A percentile compares a stretch with the other conserved stretches of the same genome.
phyloP scores from a whole-genome alignment of 2,113 vertebrate species.

The Trematocara macrostoma region DNA sequence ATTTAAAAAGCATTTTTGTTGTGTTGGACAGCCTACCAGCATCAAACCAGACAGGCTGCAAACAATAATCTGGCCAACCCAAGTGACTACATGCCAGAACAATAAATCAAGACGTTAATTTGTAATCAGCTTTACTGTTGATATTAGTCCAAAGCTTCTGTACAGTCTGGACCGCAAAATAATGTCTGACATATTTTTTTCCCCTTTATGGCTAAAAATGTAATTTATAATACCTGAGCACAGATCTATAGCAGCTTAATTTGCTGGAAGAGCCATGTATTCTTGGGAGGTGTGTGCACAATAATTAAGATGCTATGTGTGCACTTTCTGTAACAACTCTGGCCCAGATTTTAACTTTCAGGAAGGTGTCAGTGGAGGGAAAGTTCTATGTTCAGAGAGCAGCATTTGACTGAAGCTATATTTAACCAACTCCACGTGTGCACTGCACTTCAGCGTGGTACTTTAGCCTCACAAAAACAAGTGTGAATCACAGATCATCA shows the following conservation, averaged over 20 bases:
- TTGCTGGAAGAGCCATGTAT: not conserved
- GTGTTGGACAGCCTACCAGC: not conserved
- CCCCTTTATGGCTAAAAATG: not conserved
- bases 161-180: not conserved
- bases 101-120: not conserved
- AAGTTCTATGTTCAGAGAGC: not conserved
- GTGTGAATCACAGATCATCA: conserved; percentile 8
- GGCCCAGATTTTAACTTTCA: not conserved
- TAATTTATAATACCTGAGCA: not conserved
- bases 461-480: conserved; percentile 22
- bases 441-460: not conserved
- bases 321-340: not conserved
- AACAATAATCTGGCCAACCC: not conserved
- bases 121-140: not conserved
- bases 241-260: not conserved
- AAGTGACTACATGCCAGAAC: not conserved
- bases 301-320: not conserved
- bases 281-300: not conserved
- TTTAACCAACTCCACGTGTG: conserved; percentile 26
- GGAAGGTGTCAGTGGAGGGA: not conserved
- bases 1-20: not conserved
- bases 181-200: not conserved
- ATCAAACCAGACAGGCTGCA: not conserved
- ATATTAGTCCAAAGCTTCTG: not conserved
- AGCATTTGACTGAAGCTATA: conserved; percentile 20